A percentile compares a stretch with the other conserved stretches of the same genome.
phyloP scores from a whole-genome alignment of 2,113 vertebrate species.

The Cololabis saira region DNA sequence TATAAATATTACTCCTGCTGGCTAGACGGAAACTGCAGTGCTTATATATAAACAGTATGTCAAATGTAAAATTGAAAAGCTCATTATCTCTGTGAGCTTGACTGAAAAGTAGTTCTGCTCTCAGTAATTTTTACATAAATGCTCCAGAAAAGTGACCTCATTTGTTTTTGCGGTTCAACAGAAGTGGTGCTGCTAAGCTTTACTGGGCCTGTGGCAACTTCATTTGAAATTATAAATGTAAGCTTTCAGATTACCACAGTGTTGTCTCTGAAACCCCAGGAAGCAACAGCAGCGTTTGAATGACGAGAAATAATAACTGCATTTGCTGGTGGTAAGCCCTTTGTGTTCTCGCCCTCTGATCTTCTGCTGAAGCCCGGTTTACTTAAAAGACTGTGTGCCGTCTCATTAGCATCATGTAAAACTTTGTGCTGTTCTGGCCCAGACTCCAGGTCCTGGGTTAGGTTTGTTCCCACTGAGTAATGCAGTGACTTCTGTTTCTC shows the following conservation, averaged over 20 bases:
- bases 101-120: constrained; percentile 19
- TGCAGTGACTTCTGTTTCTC: constrained; percentile 21
- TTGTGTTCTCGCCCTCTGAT: constrained; percentile 50
- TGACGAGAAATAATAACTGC: constrained; percentile 46
- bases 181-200: constrained; percentile 13
- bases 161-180: constrained; percentile 21
- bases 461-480: constrained; percentile 11
- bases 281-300: constrained; percentile 38
- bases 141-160: constrained; percentile 27
- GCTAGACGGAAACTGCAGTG: too few species aligned
- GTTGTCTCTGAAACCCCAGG: constrained; percentile 37
- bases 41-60: constrained; percentile 20
- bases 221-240: constrained; percentile 58
- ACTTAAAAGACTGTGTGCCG: constrained; percentile 45
- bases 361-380: constrained; percentile 44
- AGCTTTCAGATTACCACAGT: constrained; percentile 36
- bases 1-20: too few species aligned
- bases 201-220: constrained; percentile 18
- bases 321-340: not conserved
- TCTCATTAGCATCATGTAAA: constrained; percentile 36
- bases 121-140: constrained; percentile 27
- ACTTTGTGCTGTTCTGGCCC: not conserved
- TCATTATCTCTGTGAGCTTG: constrained; percentile 31
- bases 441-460: not conserved
- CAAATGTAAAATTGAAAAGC: constrained; percentile 18